Conservation (phyloP, 2,797 vertebrate genomes). For the Arnoldichthys spilopterus region DNA sequence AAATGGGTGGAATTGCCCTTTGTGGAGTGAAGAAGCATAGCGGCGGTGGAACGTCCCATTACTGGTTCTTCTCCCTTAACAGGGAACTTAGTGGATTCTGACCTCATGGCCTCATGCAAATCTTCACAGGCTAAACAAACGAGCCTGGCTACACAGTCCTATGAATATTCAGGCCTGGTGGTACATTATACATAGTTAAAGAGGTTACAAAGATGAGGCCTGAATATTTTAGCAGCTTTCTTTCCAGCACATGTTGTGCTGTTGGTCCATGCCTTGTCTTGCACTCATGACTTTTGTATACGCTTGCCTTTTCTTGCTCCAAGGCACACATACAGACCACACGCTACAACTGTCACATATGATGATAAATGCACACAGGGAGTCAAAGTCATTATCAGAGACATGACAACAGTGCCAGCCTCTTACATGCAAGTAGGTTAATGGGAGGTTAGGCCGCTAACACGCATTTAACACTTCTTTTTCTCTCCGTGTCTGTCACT, state of each 20-base stretch:
- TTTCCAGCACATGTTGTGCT: slow-evolving; percentile 31
- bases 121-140: slow-evolving; percentile 19
- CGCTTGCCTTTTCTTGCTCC: neutral
- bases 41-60: neutral
- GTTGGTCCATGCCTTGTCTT: slow-evolving; percentile 6
- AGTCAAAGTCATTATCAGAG: slow-evolving; percentile 45
- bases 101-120: neutral
- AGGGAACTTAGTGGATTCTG: slow-evolving; percentile 29
- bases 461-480: slow-evolving; percentile 30
- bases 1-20: slow-evolving; percentile 12
- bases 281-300: slow-evolving; percentile 5
- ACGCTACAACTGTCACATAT: slow-evolving; percentile 12
- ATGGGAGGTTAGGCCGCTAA: slow-evolving; percentile 31
- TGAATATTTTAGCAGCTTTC: slow-evolving; percentile 45
- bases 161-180: slow-evolving; percentile 18
- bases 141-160: neutral
- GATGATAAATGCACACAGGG: slow-evolving; percentile 18
- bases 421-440: slow-evolving; percentile 25
- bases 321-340: neutral
- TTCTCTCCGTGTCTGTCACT: slow-evolving; percentile 2
- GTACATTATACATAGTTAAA: slow-evolving; percentile 35
- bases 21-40: slow-evolving; percentile 25
- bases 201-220: slow-evolving; percentile 10
- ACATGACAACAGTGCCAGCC: slow-evolving; percentile 16
- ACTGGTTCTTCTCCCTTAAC: slow-evolving; percentile 7